Evolutionary conservation across 2,888 invertebrate genomes (phyloP), one percentile per base, ranked within the genome.

Genomic region (Margaritifera margaritifera): DNA sequence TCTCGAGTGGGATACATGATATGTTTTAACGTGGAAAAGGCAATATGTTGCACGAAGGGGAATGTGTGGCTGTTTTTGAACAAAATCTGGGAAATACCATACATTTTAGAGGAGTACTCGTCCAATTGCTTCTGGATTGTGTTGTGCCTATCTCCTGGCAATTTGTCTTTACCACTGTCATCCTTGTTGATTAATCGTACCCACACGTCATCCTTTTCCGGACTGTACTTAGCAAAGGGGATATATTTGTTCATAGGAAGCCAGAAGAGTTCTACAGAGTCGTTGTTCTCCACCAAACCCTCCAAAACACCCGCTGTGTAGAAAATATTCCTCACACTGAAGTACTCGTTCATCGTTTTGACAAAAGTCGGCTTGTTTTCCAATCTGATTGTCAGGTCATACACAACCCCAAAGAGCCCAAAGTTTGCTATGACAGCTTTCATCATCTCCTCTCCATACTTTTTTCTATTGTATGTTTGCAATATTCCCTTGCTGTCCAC

Each of bases 321-420:
- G 60, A 68, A 64, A 8, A 68, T 19, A 2, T 64, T 31, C 5
- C 53, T 31, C 42, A 68, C 24, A 18, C 50, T 54, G 24, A 20
- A 27, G 25, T 68, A 68, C 18, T 20, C 1, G 53, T 64, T 68
- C 22, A 64, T 50, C 51, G 64, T 60, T 50, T 55, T 64, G n/a
- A 64, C 68, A n/a, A 64, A 22, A 24, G 60, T 22, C 55, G 60
- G 59, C 2, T 6, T 8, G 15, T 31, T 42, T 20, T 64, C 60
- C 54, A 68, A 11, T 27, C 42, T 42, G 50, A 61, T 62, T 8
- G 68, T 64, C 54, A 68, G 64, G 55, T 68, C 68, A 55, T 60
- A 68, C 22, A 68, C 60, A 19, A 68, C 64, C 18, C 68, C 64
- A 51, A 68, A 68, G 20, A 59, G 64, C 19, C 68, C 68, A 68